Evolutionary conservation across 2,113 vertebrate species (phyloP).

Genomic region (Calidris pygmaea): DNA sequence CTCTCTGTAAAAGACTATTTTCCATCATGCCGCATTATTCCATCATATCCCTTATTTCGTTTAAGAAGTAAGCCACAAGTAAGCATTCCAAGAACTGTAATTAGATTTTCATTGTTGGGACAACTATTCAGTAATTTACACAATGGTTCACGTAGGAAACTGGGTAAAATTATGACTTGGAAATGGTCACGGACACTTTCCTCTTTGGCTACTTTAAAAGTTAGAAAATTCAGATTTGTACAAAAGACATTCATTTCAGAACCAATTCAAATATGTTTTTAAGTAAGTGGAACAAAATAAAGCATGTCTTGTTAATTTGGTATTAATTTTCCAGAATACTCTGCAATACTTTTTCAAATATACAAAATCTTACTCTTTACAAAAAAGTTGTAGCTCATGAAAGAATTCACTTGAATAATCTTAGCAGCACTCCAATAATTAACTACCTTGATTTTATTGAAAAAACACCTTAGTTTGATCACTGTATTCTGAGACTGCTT

Average conservation of each 20-base stretch:
- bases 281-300: constrained; percentile 52
- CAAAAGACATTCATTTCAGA: constrained; percentile 53
- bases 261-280: constrained; percentile 31
- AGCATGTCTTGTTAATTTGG: constrained; percentile 26
- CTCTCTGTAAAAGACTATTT: background rate
- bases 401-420: constrained; percentile 35
- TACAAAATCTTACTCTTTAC: constrained; percentile 56
- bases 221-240: constrained; percentile 52
- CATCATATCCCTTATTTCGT: background rate
- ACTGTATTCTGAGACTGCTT: constrained; percentile 42
- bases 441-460: background rate
- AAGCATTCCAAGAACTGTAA: constrained; percentile 29
- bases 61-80: background rate
- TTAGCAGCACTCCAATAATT: constrained; percentile 37
- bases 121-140: constrained; percentile 26
- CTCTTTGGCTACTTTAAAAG: constrained; percentile 46
- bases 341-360: constrained; percentile 51
- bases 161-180: constrained; percentile 23
- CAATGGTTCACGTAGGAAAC: constrained; percentile 18
- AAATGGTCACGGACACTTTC: constrained; percentile 44
- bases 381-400: constrained; percentile 24
- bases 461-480: constrained; percentile 19
- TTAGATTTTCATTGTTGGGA: constrained; percentile 5
- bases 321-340: constrained; percentile 52
- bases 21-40: constrained; percentile 12